phyloP scores from a whole-genome alignment of 2,888 invertebrate genomes.

The Hirtodrosophila duncani region DNA sequence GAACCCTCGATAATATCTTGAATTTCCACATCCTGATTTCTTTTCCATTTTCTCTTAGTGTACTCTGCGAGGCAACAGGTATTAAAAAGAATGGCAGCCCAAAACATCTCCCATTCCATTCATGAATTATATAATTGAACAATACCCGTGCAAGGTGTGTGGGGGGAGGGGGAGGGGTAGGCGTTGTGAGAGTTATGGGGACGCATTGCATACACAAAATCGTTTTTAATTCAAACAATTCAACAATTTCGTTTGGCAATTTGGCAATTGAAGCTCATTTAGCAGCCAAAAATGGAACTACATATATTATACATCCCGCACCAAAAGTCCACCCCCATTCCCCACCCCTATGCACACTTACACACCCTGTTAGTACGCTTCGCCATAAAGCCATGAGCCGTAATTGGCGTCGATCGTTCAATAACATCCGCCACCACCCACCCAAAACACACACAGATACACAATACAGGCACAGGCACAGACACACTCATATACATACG shows the following conservation, averaged over 20 bases:
- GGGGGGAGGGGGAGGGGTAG: too few species aligned
- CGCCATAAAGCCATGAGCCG: constrained; percentile 7
- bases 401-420: constrained; percentile 60
- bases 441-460: constrained; percentile 2
- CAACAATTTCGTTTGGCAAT: constrained; percentile 42
- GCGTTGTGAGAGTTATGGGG: too few species aligned
- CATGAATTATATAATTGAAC: constrained; percentile 53
- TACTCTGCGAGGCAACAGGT: too few species aligned
- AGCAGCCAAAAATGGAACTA: constrained; percentile 54
- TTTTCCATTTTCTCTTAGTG: too few species aligned
- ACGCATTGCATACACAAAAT: constrained; percentile 4
- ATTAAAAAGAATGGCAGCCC: too few species aligned
- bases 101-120: too few species aligned
- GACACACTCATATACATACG: constrained; percentile 17
- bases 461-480: not conserved
- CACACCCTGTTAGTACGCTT: too few species aligned
- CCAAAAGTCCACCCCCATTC: not conserved
- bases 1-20: too few species aligned
- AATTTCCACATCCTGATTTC: too few species aligned
- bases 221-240: constrained; percentile 33
- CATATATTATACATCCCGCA: constrained; percentile 16
- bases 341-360: not conserved
- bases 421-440: constrained; percentile 51
- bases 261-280: constrained; percentile 63
- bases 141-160: too few species aligned